Evolutionary conservation across 1,140 invertebrate genomes (phyloP).

Genomic region (Epicauta chinensis): DNA sequence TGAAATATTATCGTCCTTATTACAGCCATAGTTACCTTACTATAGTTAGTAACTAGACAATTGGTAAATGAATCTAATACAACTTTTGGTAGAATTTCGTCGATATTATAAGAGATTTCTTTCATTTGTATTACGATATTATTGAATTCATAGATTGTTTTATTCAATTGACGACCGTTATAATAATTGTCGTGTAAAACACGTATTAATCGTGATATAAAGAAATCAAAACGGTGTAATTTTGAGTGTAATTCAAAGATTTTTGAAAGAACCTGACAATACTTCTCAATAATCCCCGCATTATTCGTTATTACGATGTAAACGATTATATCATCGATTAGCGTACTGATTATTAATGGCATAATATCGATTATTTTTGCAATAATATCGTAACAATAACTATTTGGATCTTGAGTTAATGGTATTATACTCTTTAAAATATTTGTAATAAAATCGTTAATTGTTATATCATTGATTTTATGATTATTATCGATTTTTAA

Average conservation of each 20-base stretch:
- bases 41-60: constrained; percentile 25
- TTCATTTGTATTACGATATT: background rate
- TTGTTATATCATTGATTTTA: constrained; percentile 21
- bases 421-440: constrained; percentile 23
- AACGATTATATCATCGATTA: background rate
- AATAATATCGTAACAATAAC: constrained; percentile 27
- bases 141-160: constrained; percentile 19
- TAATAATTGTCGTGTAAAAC: constrained; percentile 15
- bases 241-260: constrained; percentile 36
- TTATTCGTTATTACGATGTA: background rate
- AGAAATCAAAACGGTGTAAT: constrained; percentile 36
- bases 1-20: constrained; percentile 35
- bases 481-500: constrained; percentile 16
- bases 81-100: constrained; percentile 24
- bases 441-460: constrained; percentile 28
- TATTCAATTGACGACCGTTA: constrained; percentile 9
- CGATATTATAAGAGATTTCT: constrained; percentile 10
- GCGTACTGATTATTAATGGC: constrained; percentile 30
- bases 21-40: constrained; percentile 37
- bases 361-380: constrained; percentile 26
- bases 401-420: constrained; percentile 18
- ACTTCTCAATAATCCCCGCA: constrained; percentile 1
- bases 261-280: constrained; percentile 23
- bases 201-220: constrained; percentile 34
- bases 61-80: constrained; percentile 31